Evolutionary conservation across 2,888 invertebrate genomes (phyloP).

Genomic region (Pristionchus mayeri): DNA sequence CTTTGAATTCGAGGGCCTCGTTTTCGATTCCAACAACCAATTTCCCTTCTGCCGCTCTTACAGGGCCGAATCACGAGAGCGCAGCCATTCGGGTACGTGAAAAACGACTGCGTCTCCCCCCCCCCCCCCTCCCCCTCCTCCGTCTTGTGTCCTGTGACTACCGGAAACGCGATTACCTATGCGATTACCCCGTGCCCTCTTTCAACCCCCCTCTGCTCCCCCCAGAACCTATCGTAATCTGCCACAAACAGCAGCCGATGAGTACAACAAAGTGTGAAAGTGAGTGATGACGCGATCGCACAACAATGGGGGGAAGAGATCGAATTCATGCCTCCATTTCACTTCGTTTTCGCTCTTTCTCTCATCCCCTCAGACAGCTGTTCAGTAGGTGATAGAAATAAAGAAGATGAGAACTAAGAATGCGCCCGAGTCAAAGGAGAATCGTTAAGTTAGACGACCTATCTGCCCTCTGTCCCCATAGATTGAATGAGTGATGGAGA

Average conservation of each 20-base stretch:
- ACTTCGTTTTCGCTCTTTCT: conserved; percentile 27
- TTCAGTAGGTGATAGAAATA: conserved; percentile 22
- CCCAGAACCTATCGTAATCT: background rate
- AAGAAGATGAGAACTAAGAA: conserved; percentile 1
- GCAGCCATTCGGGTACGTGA: conserved; percentile 12
- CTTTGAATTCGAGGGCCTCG: background rate
- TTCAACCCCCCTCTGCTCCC: background rate
- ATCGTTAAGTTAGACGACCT: background rate
- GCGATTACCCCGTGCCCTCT: background rate
- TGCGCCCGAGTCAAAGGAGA: background rate
- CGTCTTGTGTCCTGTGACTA: background rate
- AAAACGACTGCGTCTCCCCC: background rate
- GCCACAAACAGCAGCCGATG: background rate
- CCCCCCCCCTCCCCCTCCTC: background rate
- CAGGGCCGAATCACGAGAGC: conserved; percentile 11
- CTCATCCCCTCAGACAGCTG: background rate
- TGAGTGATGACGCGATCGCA: conserved; percentile 12
- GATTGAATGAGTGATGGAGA: background rate
- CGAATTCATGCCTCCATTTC: conserved; percentile 1
- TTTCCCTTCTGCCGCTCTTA: background rate
- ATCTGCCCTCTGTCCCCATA: background rate
- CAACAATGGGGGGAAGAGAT: background rate
- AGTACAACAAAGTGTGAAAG: conserved; percentile 10
- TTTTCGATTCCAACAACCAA: background rate
- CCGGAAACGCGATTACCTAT: conserved; percentile 15